Base-by-base conservation (phyloP, 2,113 vertebrate genomes). In the Cepphus grylle region DNA sequence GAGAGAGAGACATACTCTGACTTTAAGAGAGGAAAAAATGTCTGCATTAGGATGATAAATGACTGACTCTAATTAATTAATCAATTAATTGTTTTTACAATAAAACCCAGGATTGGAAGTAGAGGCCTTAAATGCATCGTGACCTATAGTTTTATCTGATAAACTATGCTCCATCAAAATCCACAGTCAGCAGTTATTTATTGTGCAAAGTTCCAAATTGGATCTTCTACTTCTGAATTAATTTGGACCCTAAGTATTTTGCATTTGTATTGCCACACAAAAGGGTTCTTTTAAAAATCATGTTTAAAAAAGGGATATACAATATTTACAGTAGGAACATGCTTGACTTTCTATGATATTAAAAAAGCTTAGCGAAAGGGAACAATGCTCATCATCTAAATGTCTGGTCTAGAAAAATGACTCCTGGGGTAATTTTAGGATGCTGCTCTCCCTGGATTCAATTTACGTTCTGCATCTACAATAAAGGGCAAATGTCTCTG, bases 21-120 rank as follows among this genome's bases (percentile, higher is more conserved):
- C 81, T 87, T 90, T 36, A 88, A 92, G 34, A 73, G 36, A 94
- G 52, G 52, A 80, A 97, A 85, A 91, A 82, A 90, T 25, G 18
- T 65, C 86, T 83, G 55, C 25, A 73, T 97, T 93, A 73, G 29
- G 67, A 56, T 96, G 89, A 97, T 82, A 97, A 96, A 97, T 86
- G 63, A 56, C 55, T 92, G 62, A 30, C 40, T 96, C 89, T 89
- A 97, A 98, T 97, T 77, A 97, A 98, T 97, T 97, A 97, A 97
- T 97, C 95, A 93, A 90, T 97, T 92, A 95, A 96, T 91, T 95
- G 92, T 96, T 97, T 97, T 96, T 94, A 59, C 43, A 95, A 72
- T 49, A 92, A 96, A 97, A 78, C 50, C 45, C 32, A 58, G 45
- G 43, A 91, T 43, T 93, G 74, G 27, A 96, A 93, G 81, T 74